Evolutionary conservation across 2,888 invertebrate species (phyloP), one percentile per base, ranked within the genome.

Genomic region (Blastobasis lacticolella): DNA sequence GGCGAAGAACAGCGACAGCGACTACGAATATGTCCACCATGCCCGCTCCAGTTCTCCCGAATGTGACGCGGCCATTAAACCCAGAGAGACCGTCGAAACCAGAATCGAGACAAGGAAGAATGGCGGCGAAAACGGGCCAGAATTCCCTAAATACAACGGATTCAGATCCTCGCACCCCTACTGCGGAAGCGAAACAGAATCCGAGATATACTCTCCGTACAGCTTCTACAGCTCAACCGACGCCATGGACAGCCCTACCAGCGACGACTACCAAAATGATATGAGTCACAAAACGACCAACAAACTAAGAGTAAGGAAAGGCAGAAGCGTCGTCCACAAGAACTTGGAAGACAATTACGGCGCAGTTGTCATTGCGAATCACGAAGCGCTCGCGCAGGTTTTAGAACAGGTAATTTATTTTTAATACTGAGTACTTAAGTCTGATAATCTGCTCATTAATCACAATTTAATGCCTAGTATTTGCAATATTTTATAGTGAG

Each of bases 321-420:
- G 94, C 49, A 90, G 95, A 55, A 94, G 94, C 75, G 92, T 95
- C 58, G 94, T 95, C 7, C 95, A 95, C 75, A 94, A 92, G 70
- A 95, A 93, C 73, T 89, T 96, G 57, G 96, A 96, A 73, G 96
- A 96, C 71, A 96, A 96, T 85, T 96, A 96, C 71, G 95, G 95
- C 10, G 96, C 96, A 45, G 95, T 96, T 41, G 93, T 96, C 58
- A 93, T 95, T 42, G 95, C 96, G 56, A 96, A 96, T 87, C 95
- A 96, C 72, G 95, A 96, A 81, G 95, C 96, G 6, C 90, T 96
- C 23, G 94, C 95, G 49, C 95, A 96, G 83, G 93, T 96, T 66
- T 89, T 96, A 58, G 95, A 96, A 83, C 95, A 96, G 91, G 96
- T 96, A 81, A 78, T 70, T 73, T 67, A 57, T 42, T 23, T 23